Evolutionary conservation across 2,113 vertebrate species (phyloP).

Genomic region (Calidris pugnax): DNA sequence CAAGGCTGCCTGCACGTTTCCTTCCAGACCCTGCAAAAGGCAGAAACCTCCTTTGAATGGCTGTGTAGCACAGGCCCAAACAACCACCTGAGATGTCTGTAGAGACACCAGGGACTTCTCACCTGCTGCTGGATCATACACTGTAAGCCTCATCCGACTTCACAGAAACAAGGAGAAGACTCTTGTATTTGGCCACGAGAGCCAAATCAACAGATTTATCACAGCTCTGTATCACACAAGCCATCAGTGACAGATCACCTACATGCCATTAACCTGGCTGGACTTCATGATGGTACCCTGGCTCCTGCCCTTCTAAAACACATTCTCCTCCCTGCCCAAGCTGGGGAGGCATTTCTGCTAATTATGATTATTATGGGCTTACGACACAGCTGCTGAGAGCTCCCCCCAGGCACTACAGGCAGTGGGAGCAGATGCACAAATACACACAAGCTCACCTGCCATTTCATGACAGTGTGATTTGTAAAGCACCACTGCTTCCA

Average conservation of each 20-base stretch:
- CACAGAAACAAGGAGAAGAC: not conserved
- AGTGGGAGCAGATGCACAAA: not conserved
- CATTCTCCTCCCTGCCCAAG: not conserved
- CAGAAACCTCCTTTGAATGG: not conserved
- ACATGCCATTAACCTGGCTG: not conserved
- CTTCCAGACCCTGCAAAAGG: not conserved
- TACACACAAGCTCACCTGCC: not conserved
- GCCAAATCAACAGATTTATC: not conserved
- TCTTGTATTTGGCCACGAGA: not conserved
- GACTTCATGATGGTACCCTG: fast-evolving
- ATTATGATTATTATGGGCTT: not conserved
- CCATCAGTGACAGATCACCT: not conserved
- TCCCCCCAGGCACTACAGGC: not conserved
- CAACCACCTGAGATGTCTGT: not conserved
- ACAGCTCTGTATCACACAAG: not conserved
- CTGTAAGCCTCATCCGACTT: not conserved
- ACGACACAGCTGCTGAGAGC: not conserved
- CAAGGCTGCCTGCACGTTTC: not conserved
- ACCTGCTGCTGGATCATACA: not conserved
- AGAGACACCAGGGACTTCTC: not conserved
- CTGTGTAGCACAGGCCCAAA: not conserved
- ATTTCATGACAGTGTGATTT: not conserved
- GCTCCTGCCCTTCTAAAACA: not conserved
- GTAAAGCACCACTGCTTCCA: not conserved
- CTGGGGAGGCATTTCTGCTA: not conserved